phyloP scores from a whole-genome alignment of 2,888 invertebrate species.

The Odontocolon sp. region DNA sequence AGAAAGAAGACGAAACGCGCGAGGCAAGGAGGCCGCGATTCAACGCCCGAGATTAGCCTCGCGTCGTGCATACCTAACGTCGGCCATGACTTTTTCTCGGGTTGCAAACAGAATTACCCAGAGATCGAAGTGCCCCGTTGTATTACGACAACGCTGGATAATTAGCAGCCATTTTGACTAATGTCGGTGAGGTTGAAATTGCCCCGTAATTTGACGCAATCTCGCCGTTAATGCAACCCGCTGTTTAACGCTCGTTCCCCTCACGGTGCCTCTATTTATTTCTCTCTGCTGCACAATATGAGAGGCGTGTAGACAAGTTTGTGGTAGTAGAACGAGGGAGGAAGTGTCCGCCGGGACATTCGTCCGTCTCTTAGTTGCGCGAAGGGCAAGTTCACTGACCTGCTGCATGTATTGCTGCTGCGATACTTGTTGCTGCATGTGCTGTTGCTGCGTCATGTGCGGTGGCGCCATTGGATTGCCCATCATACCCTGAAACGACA shows the following conservation, averaged over 20 bases:
- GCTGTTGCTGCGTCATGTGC: constrained; percentile 77
- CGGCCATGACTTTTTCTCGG: constrained; percentile 16
- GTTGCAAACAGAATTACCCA: constrained; percentile 9
- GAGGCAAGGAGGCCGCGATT: neutral
- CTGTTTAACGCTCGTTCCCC: constrained; percentile 55
- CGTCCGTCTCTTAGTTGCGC: constrained; percentile 32
- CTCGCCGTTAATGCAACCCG: constrained; percentile 61
- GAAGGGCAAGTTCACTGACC: constrained; percentile 71
- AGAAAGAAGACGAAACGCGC: neutral
- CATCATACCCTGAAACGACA: constrained; percentile 74
- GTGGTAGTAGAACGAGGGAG: no score
- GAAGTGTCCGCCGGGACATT: constrained; percentile 1
- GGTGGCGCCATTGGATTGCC: constrained; percentile 76
- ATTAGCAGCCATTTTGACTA: constrained; percentile 63
- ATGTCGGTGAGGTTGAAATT: constrained; percentile 61
- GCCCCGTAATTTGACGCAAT: constrained; percentile 66
- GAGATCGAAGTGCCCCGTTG: constrained; percentile 38
- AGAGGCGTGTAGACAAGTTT: no score
- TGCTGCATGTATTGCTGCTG: constrained; percentile 80
- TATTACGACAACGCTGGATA: constrained; percentile 55
- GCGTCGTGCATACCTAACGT: constrained; percentile 7
- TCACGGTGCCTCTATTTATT: constrained; percentile 7
- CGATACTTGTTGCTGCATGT: constrained; percentile 78
- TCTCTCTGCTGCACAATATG: constrained; percentile 29
- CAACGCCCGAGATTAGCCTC: neutral